Evolutionary conservation across 92 coral and sea anemone species (phyloP), one percentile per base, ranked within the genome.

Genomic region (Nematostella vectensis): DNA sequence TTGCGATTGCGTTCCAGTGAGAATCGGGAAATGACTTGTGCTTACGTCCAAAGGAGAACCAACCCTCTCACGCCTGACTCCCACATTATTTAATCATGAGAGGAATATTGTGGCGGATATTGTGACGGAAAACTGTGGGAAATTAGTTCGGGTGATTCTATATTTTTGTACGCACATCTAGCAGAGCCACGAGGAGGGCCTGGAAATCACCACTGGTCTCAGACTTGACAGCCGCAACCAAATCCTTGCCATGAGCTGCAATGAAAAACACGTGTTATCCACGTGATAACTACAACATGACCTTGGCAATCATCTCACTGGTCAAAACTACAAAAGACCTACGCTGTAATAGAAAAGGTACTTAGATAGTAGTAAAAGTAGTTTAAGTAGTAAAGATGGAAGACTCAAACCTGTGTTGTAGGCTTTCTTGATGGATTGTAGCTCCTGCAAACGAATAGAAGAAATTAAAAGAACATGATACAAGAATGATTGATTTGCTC

Each of bases 131-230:
- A n/a, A n/a, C n/a, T n/a, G n/a, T n/a, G n/a, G n/a, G n/a, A n/a
- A n/a, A n/a, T n/a, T n/a, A n/a, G n/a, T n/a, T n/a, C n/a, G n/a
- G n/a, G n/a, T n/a, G n/a, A n/a, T n/a, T n/a, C n/a, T n/a, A n/a
- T n/a, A n/a, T n/a, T n/a, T n/a, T n/a, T 6, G 40, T 15, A 33
- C 48, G 25, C 53, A 89, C 96, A 81, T 85, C 62, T 6, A 76
- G 68, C 0, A 89, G 39, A 48, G 77, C 81, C 39, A 67, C 31
- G 1, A 89, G 75, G 29, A 83, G 61, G 21, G 73, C 62, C 55
- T 83, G 74, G 50, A 89, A 70, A 25, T 89, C 95, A 20, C 97
- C 95, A 50, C 95, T 62, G 38, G 97, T 89, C 67, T 89, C 97
- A 25, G 74, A 68, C 24, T 69, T 65, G 15, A 89, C 65, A 47